Base-by-base conservation (phyloP, 2,888 invertebrate species). In the Mayetiola destructor region DNA sequence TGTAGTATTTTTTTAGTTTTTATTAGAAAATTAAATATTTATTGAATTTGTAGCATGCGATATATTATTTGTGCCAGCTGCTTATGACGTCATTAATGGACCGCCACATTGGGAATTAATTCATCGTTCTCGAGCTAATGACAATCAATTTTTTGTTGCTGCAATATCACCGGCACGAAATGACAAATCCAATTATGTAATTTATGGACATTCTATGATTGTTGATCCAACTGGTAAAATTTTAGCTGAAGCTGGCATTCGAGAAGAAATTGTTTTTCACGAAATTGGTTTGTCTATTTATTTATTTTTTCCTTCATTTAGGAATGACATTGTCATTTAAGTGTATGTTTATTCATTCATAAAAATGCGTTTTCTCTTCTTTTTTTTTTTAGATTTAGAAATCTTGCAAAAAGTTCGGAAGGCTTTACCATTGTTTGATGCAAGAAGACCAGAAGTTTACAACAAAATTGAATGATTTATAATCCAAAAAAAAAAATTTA, bases 81-180 rank as follows among this genome's bases (percentile, higher is more conserved):
- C 39, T n/a, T 39, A 21, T 27, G 16, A 39, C n/a, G 30, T 20
- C 27, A 12, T 18, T 2, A 20, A 2, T 30, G 56, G 56, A 27
- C 30, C 30, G 3, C 3, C 4, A 32, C 12, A 12, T 23, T 56
- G 56, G 56, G 56, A 56, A 39, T 18, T 56, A 18, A 2, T 29
- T 14, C 23, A 39, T 16, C 21, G 40, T 1, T 27, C 56, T 29
- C 21, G 56, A 39, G 91, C 93, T 29, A 73, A 81, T 35, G 92
- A 93, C 73, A 84, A 87, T 68, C 91, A 92, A 73, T 72, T 88
- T 55, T 94, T 80, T 74, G 84, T 90, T n/a, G 87, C 84, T 21
- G 78, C 82, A 1, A 79, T 86, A 32, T 85, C 88, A 56, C 89
- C 90, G 0, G 90, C 93, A 1, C 73, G 88, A 61, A 84, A 82